A percentile compares a stretch with the other conserved stretches of the same genome.
Evolutionary conservation across 1,140 invertebrate genomes (phyloP).

Genomic region (Meloidogyne hapla): DNA sequence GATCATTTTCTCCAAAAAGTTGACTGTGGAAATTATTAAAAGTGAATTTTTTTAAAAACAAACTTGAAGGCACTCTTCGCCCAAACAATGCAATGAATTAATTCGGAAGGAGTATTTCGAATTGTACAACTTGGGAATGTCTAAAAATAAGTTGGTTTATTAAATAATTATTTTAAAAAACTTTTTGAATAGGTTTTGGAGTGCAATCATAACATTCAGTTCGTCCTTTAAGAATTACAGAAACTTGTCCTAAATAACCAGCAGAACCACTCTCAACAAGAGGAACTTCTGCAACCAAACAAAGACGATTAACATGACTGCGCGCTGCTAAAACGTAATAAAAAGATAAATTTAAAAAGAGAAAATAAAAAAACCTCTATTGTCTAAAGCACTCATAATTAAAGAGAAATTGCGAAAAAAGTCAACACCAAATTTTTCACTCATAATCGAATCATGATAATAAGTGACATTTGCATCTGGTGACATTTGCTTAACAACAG

Average conservation of each 20-base stretch:
- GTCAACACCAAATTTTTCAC: conserved; percentile 81
- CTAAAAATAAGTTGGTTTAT: conserved; percentile 65
- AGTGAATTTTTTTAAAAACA: conserved; percentile 42
- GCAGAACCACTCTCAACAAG: conserved; percentile 94
- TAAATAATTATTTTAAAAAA: neutral
- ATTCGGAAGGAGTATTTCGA: conserved; percentile 96
- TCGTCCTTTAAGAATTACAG: conserved; percentile 66
- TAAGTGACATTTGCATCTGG: conserved; percentile 78
- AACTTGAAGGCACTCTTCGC: conserved; percentile 97
- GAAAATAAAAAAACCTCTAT: conserved; percentile 69
- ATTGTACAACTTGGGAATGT: conserved; percentile 97
- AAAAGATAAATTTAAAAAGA: conserved; percentile 6
- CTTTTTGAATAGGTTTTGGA: conserved; percentile 68
- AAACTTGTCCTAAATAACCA: conserved; percentile 88
- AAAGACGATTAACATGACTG: conserved; percentile 98
- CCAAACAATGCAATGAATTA: conserved; percentile 99
- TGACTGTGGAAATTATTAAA: conserved; percentile 71
- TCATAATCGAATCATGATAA: conserved; percentile 88
- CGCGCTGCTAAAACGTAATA: conserved; percentile 73
- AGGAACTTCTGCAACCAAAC: conserved; percentile 86
- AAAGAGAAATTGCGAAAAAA: conserved; percentile 89
- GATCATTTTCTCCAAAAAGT: conserved; percentile 90
- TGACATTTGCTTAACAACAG: conserved; percentile 83
- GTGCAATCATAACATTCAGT: conserved; percentile 96
- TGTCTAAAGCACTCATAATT: conserved; percentile 96